phyloP scores from a whole-genome alignment of 2,888 invertebrate species.

The Erannis defoliaria region DNA sequence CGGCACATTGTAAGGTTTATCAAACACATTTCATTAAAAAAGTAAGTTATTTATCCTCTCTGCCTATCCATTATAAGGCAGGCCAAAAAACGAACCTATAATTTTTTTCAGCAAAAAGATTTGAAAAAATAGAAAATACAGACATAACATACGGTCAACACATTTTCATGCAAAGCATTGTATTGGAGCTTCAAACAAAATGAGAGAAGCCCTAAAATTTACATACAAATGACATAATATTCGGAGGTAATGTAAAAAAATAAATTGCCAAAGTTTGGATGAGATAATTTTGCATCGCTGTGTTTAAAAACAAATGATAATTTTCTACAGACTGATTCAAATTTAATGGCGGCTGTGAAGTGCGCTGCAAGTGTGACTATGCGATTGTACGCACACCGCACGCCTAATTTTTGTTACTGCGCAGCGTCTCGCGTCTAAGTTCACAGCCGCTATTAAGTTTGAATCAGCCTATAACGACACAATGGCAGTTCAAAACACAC shows the following conservation, averaged over 20 bases:
- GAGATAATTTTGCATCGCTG: neutral
- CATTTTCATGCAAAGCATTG: conserved; percentile 2
- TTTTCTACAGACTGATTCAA: neutral
- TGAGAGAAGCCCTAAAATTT: conserved; percentile 4
- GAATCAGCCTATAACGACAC: no score
- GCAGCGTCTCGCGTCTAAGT: no score
- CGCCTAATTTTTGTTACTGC: no score
- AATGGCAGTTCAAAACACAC: no score
- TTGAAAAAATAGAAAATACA: neutral
- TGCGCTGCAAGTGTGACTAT: no score
- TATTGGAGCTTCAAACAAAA: neutral
- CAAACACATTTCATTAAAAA: no score
- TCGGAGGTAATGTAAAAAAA: conserved; percentile 9
- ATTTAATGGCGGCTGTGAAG: neutral
- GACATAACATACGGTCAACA: neutral
- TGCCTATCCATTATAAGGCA: no score
- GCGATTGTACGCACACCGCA: no score
- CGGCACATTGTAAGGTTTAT: no score
- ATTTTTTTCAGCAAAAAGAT: neutral
- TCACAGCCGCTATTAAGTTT: no score
- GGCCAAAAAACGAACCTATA: no score
- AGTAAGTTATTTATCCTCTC: no score
- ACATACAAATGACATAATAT: conserved; percentile 16
- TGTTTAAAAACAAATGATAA: neutral
- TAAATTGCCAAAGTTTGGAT: conserved; percentile 12